A percentile compares a stretch with the other conserved stretches of the same genome.
Conservation (phyloP, 2,888 invertebrate species). For the Pimpla rufipes region DNA sequence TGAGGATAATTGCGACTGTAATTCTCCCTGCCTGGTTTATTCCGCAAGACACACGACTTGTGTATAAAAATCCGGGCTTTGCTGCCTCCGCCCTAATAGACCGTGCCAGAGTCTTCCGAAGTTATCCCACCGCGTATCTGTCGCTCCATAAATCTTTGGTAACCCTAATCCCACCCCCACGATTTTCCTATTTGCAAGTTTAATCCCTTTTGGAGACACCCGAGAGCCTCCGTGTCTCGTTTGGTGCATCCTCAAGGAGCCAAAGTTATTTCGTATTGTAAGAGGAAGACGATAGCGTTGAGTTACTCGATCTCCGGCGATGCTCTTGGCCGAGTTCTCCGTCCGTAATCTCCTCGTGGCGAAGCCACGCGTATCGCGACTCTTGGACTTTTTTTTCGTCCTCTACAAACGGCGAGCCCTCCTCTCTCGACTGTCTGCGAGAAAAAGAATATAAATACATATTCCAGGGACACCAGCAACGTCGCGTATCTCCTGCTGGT, state of each 20-base stretch:
- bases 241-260: not conserved
- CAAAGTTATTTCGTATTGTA: conserved; percentile 45
- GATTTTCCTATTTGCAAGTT: conserved; percentile 49
- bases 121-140: conserved; percentile 12
- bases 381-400: conserved; percentile 1
- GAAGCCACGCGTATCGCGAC: not conserved
- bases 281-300: conserved; percentile 41
- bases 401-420: not conserved
- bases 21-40: not conserved
- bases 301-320: conserved; percentile 19
- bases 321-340: conserved; percentile 37
- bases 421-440: conserved; percentile 2
- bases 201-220: conserved; percentile 28
- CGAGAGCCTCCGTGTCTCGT: not conserved
- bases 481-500: conserved; percentile 23
- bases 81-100: conserved; percentile 7
- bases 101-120: not conserved
- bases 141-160: conserved; percentile 29
- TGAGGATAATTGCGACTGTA: not conserved
- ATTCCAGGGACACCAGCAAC: conserved; percentile 4
- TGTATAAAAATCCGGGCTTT: not conserved
- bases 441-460: conserved; percentile 49
- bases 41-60: not conserved
- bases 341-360: conserved; percentile 23
- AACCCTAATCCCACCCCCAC: not conserved